Evolutionary conservation across 2,797 vertebrate species (phyloP).

Genomic region (Podarcis lilfordi): DNA sequence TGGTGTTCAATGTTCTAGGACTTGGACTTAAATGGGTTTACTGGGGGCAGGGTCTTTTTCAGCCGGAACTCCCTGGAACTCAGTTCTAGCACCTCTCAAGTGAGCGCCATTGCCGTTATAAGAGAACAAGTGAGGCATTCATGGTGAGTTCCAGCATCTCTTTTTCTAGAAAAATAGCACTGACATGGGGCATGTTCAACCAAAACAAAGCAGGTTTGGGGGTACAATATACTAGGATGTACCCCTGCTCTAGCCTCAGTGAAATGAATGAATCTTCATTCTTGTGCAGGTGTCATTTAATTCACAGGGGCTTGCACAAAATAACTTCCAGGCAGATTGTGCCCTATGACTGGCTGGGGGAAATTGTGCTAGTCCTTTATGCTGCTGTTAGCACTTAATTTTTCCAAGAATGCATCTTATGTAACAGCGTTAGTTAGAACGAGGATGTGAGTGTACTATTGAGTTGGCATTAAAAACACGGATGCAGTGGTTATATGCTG

Average conservation of each 20-base stretch:
- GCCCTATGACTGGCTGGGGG: background rate
- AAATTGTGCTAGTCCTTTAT: background rate
- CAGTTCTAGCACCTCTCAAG: no score
- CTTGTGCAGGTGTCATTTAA: background rate
- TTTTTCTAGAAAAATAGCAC: background rate
- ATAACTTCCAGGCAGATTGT: background rate
- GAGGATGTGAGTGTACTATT: constrained; percentile 8
- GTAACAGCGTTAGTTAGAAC: background rate
- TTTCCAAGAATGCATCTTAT: background rate
- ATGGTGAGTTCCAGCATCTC: no score
- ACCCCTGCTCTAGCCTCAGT: background rate
- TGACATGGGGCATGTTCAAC: background rate
- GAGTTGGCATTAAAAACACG: background rate
- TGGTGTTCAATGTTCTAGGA: background rate
- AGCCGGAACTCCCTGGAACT: no score
- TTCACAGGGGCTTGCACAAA: background rate
- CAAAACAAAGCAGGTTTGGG: background rate
- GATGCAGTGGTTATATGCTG: background rate
- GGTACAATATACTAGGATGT: no score
- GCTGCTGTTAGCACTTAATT: background rate
- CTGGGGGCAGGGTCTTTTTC: no score
- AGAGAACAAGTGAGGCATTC: no score
- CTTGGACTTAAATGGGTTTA: background rate
- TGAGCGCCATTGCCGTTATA: no score
- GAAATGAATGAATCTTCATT: background rate